Conservation (phyloP, 2,113 vertebrate species). For the Pongo abelii region DNA sequence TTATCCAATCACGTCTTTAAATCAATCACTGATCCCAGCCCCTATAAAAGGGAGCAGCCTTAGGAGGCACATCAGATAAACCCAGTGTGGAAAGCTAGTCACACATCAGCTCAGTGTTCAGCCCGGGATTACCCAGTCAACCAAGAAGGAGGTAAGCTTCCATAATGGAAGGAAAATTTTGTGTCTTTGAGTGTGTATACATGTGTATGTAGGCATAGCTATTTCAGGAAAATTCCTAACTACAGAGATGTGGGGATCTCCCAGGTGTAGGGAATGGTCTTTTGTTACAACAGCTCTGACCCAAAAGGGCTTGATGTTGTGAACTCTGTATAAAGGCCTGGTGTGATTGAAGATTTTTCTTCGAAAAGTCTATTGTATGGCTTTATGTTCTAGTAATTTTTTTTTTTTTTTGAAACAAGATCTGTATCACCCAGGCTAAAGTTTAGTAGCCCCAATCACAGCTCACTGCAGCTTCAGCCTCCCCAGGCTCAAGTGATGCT, state of each 20-base stretch:
- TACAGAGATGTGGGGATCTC: not conserved
- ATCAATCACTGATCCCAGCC: not conserved
- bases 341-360: not conserved
- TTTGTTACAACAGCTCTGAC: not conserved
- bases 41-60: not conserved
- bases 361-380: not conserved
- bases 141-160: not conserved
- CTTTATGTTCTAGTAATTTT: not conserved
- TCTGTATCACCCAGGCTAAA: not conserved
- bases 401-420: not conserved
- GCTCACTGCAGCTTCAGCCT: not conserved
- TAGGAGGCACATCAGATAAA: not conserved
- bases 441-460: not conserved
- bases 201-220: not conserved
- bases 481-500: not conserved
- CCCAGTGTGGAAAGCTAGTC: not conserved
- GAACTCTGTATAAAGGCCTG: not conserved
- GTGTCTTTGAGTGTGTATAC: too few relatives aligned
- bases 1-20: not conserved
- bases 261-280: too few relatives aligned
- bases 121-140: not conserved
- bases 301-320: not conserved
- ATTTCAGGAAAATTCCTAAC: not conserved
- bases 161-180: not conserved
- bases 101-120: rapidly evolving